Percentiles rank a stretch among this genome's conserved stretches.
These are phyloP conservation scores for Prosopocoilus inquinatus DNA, from an alignment of 2,888 invertebrate genomes.

Conservation along the genomic window DNA sequence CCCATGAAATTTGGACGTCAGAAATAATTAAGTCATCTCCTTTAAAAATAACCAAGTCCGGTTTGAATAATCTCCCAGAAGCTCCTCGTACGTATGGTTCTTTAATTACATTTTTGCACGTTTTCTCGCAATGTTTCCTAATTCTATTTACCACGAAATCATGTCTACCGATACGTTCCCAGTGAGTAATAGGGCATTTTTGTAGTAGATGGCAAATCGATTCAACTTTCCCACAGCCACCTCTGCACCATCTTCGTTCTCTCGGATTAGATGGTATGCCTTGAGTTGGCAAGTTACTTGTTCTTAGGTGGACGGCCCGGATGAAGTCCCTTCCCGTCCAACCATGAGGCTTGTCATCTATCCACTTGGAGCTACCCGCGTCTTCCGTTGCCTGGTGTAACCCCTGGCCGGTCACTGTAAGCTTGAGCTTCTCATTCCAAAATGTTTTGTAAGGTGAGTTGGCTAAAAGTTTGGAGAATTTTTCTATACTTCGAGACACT, in stretches of 20 bases:
- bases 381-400: slow-evolving; percentile 20
- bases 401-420: slow-evolving; percentile 11
- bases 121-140: slow-evolving; percentile 11
- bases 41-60: too few relatives aligned
- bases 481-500: neutral
- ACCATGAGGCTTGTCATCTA: slow-evolving; percentile 14
- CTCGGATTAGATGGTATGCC: slow-evolving; percentile 19
- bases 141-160: slow-evolving; percentile 26
- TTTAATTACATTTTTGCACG: too few relatives aligned
- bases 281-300: slow-evolving; percentile 17
- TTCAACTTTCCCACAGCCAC: slow-evolving; percentile 16
- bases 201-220: slow-evolving; percentile 24
- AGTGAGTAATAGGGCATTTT: slow-evolving; percentile 17
- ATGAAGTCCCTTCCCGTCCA: slow-evolving; percentile 27
- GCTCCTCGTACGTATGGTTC: too few relatives aligned
- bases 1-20: too few relatives aligned
- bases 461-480: slow-evolving; percentile 5
- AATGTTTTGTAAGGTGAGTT: neutral
- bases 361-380: slow-evolving; percentile 24
- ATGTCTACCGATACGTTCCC: slow-evolving; percentile 20
- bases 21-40: too few relatives aligned
- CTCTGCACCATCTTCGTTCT: slow-evolving; percentile 15
- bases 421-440: slow-evolving; percentile 9
- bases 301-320: slow-evolving; percentile 21
- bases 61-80: too few relatives aligned